Percentiles rank a stretch among this genome's conserved stretches.
These are phyloP conservation scores for Crioceris asparagi DNA, from an alignment of 2,888 invertebrate species.

Conservation along the genomic window DNA sequence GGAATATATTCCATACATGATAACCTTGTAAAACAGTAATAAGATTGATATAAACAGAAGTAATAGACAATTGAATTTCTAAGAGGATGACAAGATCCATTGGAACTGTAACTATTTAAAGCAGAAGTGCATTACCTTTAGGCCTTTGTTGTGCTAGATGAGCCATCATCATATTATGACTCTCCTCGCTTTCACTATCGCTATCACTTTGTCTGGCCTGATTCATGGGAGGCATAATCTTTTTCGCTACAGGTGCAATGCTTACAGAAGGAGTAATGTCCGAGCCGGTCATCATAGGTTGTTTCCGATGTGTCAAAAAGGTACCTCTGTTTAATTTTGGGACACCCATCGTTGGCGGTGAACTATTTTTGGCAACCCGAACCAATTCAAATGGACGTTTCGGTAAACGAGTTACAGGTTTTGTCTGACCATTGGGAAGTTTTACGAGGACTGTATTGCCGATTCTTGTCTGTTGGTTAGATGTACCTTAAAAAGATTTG, in stretches of 20 bases:
- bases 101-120: too few relatives aligned
- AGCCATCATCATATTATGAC: too few relatives aligned
- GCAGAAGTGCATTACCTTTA: too few relatives aligned
- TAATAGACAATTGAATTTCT: too few relatives aligned
- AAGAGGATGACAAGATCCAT: too few relatives aligned
- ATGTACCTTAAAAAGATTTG: slow-evolving; percentile 25
- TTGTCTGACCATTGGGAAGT: slow-evolving; percentile 38
- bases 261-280: slow-evolving; percentile 42
- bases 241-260: slow-evolving; percentile 38
- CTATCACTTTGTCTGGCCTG: slow-evolving; percentile 31
- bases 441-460: slow-evolving; percentile 38
- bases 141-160: slow-evolving; percentile 16
- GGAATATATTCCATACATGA: too few relatives aligned
- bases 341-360: slow-evolving; percentile 19
- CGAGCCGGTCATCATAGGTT: slow-evolving; percentile 21
- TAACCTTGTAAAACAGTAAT: too few relatives aligned
- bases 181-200: slow-evolving; percentile 28
- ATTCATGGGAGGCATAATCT: slow-evolving; percentile 20
- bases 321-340: slow-evolving; percentile 16
- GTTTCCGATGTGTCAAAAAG: not conserved
- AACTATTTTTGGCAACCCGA: slow-evolving; percentile 25
- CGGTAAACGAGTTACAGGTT: slow-evolving; percentile 36
- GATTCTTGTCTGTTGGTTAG: slow-evolving; percentile 31
- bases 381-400: slow-evolving; percentile 35
- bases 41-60: too few relatives aligned